Base-by-base conservation (phyloP, 2,113 vertebrate genomes). In the Rhinolophus ferrumequinum region DNA sequence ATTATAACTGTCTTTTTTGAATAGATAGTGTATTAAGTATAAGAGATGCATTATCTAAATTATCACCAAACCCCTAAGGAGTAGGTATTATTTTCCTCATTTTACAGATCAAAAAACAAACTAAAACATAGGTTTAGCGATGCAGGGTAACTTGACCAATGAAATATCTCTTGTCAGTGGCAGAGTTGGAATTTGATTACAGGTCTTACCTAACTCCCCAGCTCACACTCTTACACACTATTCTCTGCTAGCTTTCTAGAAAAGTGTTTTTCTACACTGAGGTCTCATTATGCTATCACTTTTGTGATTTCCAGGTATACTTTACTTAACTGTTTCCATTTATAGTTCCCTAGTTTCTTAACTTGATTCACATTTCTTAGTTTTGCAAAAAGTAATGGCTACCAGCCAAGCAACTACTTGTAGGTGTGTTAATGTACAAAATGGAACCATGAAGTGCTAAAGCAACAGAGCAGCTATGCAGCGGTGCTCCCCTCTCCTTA, bases 91-190 rank as follows among this genome's bases (percentile, higher is more conserved):
- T 88, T 89, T 79, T 62, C 8, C 47, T 69, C 8, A 28, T 52
- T 52, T 90, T 92, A 93, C 30, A 56, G 24, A 86, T 92, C 22
- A 81, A 82, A 77, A 41, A 88, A 91, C 5, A 88, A 84, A 91
- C 9, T 67, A 80, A 89, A 88, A 41, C 26, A 67, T 12, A 93
- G 33, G 3, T n/a, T 94, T 90, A 44, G 38, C 82, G 15, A 84
- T 87, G 33, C 12, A 79, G 69, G 80, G 8, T 90, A 16, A 44
- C 24, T 72, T 83, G 26, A 38, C 44, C 33, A 69, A 10, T 50
- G 22, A 64, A 47, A 38, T 41, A n/a, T 50, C 4, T 72, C 54
- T 72, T 50, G 2, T 82, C 50, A 88, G 22, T 28, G 35, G 35
- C 24, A 47, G 47, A 50, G 33, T 26, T 89, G 10, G 21, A 93